phyloP scores from a whole-genome alignment of 1,140 invertebrate species.

The Bicyclus anynana region DNA sequence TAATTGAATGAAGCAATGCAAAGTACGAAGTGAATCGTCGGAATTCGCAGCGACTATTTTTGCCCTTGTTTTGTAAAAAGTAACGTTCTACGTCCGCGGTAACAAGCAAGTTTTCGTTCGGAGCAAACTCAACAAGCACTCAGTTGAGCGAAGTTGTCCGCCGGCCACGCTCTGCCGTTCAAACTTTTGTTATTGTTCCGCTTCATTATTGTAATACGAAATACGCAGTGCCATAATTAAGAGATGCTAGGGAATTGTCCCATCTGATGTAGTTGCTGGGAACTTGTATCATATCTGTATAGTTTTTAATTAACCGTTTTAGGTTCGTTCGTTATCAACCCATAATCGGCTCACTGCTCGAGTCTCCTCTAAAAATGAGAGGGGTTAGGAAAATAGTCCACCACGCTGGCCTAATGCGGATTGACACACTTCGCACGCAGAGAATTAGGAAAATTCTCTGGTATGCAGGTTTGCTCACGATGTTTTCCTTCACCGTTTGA shows the following conservation, averaged over 20 bases:
- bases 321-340: too few species aligned
- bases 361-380: too few species aligned
- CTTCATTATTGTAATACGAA: constrained; percentile 75
- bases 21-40: constrained; percentile 34
- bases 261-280: constrained; percentile 59
- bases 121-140: constrained; percentile 61
- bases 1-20: constrained; percentile 35
- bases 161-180: constrained; percentile 54
- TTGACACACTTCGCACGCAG: too few species aligned
- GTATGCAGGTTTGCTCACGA: too few species aligned
- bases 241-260: constrained; percentile 62
- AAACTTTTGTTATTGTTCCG: constrained; percentile 75
- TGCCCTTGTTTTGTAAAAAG: constrained; percentile 53
- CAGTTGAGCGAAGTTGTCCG: constrained; percentile 65
- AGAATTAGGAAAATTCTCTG: too few species aligned
- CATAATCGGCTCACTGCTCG: too few species aligned
- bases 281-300: constrained; percentile 65
- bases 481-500: too few species aligned
- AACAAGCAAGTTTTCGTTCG: constrained; percentile 73
- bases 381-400: too few species aligned
- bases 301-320: too few species aligned
- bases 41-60: constrained; percentile 41
- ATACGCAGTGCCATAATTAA: constrained; percentile 72
- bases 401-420: too few species aligned
- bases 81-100: constrained; percentile 53